Evolutionary conservation across 2,888 invertebrate genomes (phyloP), one percentile per base, ranked within the genome.

Genomic region (Agrochola macilenta): DNA sequence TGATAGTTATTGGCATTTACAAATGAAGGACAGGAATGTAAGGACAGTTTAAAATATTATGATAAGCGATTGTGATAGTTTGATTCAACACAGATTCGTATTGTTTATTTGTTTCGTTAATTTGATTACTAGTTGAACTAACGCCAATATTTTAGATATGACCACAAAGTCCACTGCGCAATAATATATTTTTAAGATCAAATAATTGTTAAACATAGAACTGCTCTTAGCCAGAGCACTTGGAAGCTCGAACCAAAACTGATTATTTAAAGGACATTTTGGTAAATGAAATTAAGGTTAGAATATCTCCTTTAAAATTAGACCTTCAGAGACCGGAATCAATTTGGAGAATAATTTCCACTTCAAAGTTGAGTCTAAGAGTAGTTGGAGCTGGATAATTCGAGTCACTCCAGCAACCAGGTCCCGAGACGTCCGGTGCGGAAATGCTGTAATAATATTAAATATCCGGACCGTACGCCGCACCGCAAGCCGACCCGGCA

Each of bases 401-500:
- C 43, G 66, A 74, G 76, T 54, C 71, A 72, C 49, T 78, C 69
- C 71, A 72, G 61, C 43, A 60, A 43, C 52, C 57, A 79, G 71
- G 64, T 54, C 87, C 83, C 69, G 75, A 83, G 81, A 79, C 85
- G 81, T 89, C 88, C 86, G 87, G 82, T 81, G 81, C 85, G 87
- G 90, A 90, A 84, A 89, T 85, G 80, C 79, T 78, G 76, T 90
- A 89, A 91, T 90, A 90, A 87, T 90, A 88, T 90, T 87, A 87
- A 88, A 89, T 90, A 91, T 88, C 90, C 89, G 84, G 79, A 46
- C 63, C 73, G 73, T 72, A 68, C 65, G 75, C 49, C 39, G 54
- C 72, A 66, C 78, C 84, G 70, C 78, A 68, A 68, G 85, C 66
- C 61, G 58, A 58, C 20, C 76, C 61, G 58, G 4, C 69, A 14